phyloP scores from a whole-genome alignment of 2,797 vertebrate species.

The Sorex maritimensis region DNA sequence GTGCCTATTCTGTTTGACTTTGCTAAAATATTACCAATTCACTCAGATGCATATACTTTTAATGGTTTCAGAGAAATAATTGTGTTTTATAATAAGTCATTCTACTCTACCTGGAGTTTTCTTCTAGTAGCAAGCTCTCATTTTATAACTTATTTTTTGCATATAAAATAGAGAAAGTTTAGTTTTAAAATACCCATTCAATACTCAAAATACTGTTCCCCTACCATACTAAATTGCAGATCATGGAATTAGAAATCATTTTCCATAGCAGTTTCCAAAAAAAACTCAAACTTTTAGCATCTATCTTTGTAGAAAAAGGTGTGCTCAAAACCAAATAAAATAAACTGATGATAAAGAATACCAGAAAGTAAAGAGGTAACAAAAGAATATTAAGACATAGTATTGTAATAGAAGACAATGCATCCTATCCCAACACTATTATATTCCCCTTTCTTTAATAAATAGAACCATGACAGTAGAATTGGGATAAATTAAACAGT shows the following conservation, averaged over 20 bases:
- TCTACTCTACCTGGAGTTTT: neutral
- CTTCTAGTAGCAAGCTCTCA: neutral
- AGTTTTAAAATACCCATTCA: constrained; percentile 20
- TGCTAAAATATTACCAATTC: neutral
- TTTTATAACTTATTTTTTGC: constrained; percentile 50
- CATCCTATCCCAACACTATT: constrained; percentile 2
- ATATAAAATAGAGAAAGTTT: constrained; percentile 43
- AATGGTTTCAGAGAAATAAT: neutral
- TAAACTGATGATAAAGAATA: constrained; percentile 20
- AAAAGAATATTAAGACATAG: neutral
- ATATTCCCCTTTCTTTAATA: neutral
- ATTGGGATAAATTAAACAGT: neutral
- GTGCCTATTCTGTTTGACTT: neutral
- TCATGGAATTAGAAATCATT: neutral
- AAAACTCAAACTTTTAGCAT: constrained; percentile 47
- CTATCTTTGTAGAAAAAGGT: constrained; percentile 36
- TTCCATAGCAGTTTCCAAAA: neutral
- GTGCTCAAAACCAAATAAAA: constrained; percentile 53
- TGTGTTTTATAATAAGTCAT: constrained; percentile 25
- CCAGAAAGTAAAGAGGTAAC: neutral
- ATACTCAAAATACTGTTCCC: constrained; percentile 48
- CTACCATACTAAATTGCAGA: constrained; percentile 28
- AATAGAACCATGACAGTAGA: neutral
- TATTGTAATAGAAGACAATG: neutral
- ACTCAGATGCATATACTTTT: neutral